Conservation (phyloP, 2,113 vertebrate genomes). For the Pteruthius melanotis region DNA sequence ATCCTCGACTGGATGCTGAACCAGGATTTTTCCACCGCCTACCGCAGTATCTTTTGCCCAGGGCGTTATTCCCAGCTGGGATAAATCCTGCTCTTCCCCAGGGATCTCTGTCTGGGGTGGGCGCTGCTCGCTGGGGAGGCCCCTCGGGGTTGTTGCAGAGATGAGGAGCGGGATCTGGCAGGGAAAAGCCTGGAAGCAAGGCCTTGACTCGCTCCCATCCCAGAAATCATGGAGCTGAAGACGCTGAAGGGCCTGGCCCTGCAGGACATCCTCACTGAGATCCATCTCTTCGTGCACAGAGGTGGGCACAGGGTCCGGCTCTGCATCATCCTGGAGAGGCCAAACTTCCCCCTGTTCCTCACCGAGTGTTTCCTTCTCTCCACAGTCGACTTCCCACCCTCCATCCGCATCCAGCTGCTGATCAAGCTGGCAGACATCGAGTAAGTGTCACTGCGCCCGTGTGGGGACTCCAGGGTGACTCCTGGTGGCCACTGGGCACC, state of each 20-base stretch:
- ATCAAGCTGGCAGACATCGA: conserved; percentile 93
- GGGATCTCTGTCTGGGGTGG: accelerated
- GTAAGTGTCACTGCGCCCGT: conserved; percentile 71
- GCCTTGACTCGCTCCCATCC: neutral
- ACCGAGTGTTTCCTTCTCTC: neutral
- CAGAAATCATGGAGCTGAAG: conserved; percentile 90
- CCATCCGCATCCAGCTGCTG: conserved; percentile 86
- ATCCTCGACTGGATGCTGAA: conserved; percentile 98
- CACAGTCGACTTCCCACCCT: conserved; percentile 91
- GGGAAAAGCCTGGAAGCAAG: neutral
- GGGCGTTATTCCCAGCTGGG: neutral
- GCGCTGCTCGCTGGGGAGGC: neutral
- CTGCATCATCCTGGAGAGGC: too few species aligned
- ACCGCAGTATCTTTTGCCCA: conserved; percentile 86
- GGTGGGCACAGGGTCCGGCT: conserved; percentile 63
- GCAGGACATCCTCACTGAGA: conserved; percentile 92
- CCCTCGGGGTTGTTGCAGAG: accelerated
- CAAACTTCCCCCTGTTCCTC: accelerated
- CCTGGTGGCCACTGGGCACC: accelerated
- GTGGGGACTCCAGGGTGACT: too few species aligned
- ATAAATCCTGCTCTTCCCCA: neutral
- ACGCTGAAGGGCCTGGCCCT: conserved; percentile 92
- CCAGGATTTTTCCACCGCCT: conserved; percentile 89
- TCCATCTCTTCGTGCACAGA: conserved; percentile 92
- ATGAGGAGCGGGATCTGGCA: neutral